phyloP scores from a whole-genome alignment of 2,888 invertebrate species.

The Macrophya annulata region DNA sequence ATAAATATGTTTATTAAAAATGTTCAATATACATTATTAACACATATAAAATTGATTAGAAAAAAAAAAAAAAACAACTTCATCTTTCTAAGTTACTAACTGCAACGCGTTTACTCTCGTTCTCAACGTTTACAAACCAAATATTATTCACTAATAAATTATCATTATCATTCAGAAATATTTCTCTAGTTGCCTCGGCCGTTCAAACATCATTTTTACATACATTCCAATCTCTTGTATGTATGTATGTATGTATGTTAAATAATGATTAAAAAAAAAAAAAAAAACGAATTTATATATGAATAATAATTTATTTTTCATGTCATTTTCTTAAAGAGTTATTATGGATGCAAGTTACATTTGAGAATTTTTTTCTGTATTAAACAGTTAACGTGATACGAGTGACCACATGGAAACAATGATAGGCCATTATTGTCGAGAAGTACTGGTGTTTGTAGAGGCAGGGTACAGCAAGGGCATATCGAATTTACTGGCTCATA shows the following conservation, averaged over 20 bases:
- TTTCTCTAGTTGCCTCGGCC: neutral
- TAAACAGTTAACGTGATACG: constrained; percentile 84
- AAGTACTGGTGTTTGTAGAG: constrained; percentile 82
- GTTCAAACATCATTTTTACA: neutral
- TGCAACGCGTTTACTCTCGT: neutral
- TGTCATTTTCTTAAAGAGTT: neutral
- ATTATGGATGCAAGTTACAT: constrained; percentile 76
- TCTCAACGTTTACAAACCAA: neutral
- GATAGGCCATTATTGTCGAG: constrained; percentile 84
- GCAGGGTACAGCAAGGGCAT: constrained; percentile 83
- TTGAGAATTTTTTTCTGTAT: constrained; percentile 81
- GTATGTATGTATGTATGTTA: neutral
- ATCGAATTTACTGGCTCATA: constrained; percentile 71
- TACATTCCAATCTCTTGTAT: neutral
- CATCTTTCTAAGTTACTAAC: neutral
- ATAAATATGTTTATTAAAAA: constrained; percentile 52
- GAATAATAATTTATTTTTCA: constrained; percentile 25
- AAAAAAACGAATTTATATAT: neutral
- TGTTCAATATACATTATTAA: constrained; percentile 50
- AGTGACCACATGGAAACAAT: constrained; percentile 84
- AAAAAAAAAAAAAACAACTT: neutral
- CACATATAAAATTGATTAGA: constrained; percentile 25
- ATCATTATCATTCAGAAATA: neutral
- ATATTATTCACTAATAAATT: neutral
- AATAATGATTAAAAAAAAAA: neutral